These are phyloP conservation scores for Colletes gigas DNA, from an alignment of 1,140 invertebrate genomes.

Conservation along the genomic window DNA sequence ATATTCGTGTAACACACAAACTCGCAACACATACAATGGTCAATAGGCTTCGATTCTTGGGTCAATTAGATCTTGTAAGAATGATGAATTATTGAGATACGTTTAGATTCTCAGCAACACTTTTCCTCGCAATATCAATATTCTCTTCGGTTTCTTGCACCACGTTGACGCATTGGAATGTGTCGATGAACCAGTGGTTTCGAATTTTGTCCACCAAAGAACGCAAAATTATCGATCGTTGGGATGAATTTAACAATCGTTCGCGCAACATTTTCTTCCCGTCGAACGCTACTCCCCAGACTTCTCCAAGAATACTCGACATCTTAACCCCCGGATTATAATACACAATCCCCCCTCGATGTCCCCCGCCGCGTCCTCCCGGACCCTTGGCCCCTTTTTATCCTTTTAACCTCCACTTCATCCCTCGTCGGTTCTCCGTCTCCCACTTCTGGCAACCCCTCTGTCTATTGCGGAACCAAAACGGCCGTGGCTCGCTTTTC, in stretches of 20 bases:
- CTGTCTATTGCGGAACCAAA: slow-evolving; percentile 54
- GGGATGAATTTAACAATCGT: slow-evolving; percentile 9
- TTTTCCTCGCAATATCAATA: too few relatives aligned
- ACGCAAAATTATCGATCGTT: not conserved
- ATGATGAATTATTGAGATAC: too few relatives aligned
- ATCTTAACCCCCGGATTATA: slow-evolving; percentile 45
- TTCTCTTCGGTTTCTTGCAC: too few relatives aligned
- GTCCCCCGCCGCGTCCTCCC: not conserved
- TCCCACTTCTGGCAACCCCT: slow-evolving; percentile 37
- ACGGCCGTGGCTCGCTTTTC: slow-evolving; percentile 6
- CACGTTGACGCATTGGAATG: too few relatives aligned
- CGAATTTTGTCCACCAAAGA: too few relatives aligned
- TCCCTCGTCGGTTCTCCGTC: slow-evolving; percentile 26
- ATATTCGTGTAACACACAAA: too few relatives aligned
- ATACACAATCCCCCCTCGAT: slow-evolving; percentile 48
- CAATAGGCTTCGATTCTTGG: too few relatives aligned
- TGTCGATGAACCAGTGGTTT: too few relatives aligned
- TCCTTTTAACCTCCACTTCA: slow-evolving; percentile 45
- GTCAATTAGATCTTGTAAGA: too few relatives aligned
- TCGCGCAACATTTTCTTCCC: not conserved
- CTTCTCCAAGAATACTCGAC: slow-evolving; percentile 31
- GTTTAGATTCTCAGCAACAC: too few relatives aligned
- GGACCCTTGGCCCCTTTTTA: slow-evolving; percentile 42
- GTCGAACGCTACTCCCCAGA: not conserved
- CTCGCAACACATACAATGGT: too few relatives aligned